Percentiles rank a stretch among this genome's conserved stretches.
These are phyloP conservation scores for Enteromius afrohamiltoni DNA, from an alignment of 2,797 vertebrate genomes.

Conservation along the genomic window DNA sequence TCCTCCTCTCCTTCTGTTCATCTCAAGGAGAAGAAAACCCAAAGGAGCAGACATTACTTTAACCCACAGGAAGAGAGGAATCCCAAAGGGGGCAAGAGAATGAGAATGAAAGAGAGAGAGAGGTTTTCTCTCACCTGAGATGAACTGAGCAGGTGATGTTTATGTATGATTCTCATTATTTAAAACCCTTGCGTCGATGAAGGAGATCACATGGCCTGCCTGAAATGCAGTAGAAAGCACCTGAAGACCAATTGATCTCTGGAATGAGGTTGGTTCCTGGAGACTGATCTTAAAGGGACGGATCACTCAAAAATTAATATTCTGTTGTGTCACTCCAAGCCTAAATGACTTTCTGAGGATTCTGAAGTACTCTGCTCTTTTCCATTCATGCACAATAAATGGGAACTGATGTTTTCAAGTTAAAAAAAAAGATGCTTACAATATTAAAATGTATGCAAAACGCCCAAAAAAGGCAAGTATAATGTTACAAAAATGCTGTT, in stretches of 20 bases:
- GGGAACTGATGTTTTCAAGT: background rate
- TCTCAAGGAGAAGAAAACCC: conserved; percentile 69
- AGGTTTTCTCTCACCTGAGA: conserved; percentile 54
- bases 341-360: background rate
- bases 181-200: conserved; percentile 16
- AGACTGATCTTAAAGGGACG: conserved; percentile 12
- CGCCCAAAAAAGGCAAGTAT: background rate
- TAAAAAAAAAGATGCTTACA: background rate
- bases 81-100: conserved; percentile 42
- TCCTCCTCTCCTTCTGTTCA: conserved; percentile 60
- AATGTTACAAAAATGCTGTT: background rate
- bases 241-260: conserved; percentile 24
- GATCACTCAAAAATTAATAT: background rate
- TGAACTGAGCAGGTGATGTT: conserved; percentile 76
- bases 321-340: background rate
- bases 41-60: conserved; percentile 65
- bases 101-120: conserved; percentile 38
- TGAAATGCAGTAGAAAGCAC: conserved; percentile 7
- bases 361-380: background rate
- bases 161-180: conserved; percentile 70
- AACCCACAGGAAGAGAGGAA: conserved; percentile 51
- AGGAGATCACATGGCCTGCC: conserved; percentile 11
- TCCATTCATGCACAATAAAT: background rate
- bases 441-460: background rate
- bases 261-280: background rate